Base-by-base conservation (phyloP, 2,113 vertebrate species). In the Corythornis cristatus region DNA sequence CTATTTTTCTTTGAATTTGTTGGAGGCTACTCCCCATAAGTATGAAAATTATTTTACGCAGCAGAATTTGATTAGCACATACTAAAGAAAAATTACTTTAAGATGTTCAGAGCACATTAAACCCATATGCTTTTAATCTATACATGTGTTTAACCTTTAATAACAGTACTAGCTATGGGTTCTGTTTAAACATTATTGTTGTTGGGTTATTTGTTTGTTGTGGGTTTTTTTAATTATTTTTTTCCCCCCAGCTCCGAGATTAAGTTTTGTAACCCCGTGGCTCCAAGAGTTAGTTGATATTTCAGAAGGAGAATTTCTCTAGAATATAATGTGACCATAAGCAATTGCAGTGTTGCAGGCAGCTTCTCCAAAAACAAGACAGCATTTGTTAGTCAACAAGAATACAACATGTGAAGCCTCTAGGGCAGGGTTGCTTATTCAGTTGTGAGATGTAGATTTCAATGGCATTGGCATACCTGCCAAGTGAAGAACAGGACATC, bases 301-400 rank as follows among this genome's bases (percentile, higher is more conserved):
- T 65, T 73, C 61, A 25, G 35, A 54, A 58, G 80, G 35, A 88
- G 45, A 57, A 61, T 65, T 88, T 91, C 48, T 29, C 21, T 82
- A 25, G 66, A 84, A 68, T 33, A 48, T 73, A 72, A 79, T 87
- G 35, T 66, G 84, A 82, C 35, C 54, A 57, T 82, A 93, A 93
- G 45, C 77, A 89, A 84, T 61, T 65, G 35, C 70, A 72, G 65
- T 42, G 57, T 71, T 92, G 22, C 74, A 84, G 91, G 87, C 77
- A 87, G 43, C n/a, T 86, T 83, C 78, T 83, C 58, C 25, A 56
- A 65, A 90, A 92, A 57, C 50, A 91, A 93, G 87, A 40, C 87
- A 93, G 62, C 57, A 45, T 79, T 91, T 93, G 42, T 93, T 93
- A 92, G 91, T 91, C 84, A 78, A 17, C 48, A 67, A 35, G 53